Evolutionary conservation across 2,888 invertebrate species (phyloP).

Genomic region (Drosophila mimetica): DNA sequence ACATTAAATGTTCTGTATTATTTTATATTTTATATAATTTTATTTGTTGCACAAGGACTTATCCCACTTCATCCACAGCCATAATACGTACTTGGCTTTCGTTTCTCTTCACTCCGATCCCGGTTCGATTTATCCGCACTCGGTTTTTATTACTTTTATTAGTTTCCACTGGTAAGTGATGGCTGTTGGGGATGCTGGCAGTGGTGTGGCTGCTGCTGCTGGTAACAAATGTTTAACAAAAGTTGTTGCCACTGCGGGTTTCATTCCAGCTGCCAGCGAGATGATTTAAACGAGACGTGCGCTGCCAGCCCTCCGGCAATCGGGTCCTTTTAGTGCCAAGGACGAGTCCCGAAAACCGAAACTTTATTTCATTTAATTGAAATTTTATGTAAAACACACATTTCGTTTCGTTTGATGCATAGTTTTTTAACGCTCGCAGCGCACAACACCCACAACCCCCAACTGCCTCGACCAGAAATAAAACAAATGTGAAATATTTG

Average conservation of each 20-base stretch:
- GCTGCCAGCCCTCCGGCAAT: slow-evolving; percentile 43
- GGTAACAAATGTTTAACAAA: slow-evolving; percentile 70
- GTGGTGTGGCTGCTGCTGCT: slow-evolving; percentile 37
- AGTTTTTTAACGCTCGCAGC: slow-evolving; percentile 56
- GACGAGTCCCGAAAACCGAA: slow-evolving; percentile 52
- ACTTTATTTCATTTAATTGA: slow-evolving; percentile 75
- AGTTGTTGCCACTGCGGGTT: slow-evolving; percentile 70
- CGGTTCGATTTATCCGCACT: slow-evolving; percentile 29
- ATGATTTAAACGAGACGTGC: slow-evolving; percentile 73
- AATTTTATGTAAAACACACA: slow-evolving; percentile 78
- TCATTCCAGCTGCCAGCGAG: slow-evolving; percentile 73
- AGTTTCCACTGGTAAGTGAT: slow-evolving; percentile 56
- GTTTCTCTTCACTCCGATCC: slow-evolving; percentile 38
- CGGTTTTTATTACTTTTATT: slow-evolving; percentile 62
- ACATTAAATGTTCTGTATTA: too few relatives aligned
- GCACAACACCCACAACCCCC: neutral
- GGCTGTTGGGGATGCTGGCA: slow-evolving; percentile 49
- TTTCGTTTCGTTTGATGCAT: slow-evolving; percentile 63
- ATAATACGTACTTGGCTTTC: slow-evolving; percentile 25
- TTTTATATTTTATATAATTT: too few relatives aligned
- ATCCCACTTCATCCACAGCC: neutral
- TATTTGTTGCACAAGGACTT: too few relatives aligned
- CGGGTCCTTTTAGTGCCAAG: slow-evolving; percentile 50
- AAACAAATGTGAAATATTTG: slow-evolving; percentile 62
- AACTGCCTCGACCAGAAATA: slow-evolving; percentile 27